Evolutionary conservation across 1,140 invertebrate species (phyloP), one percentile per base, ranked within the genome.

Genomic region (Liolophura sinensis): DNA sequence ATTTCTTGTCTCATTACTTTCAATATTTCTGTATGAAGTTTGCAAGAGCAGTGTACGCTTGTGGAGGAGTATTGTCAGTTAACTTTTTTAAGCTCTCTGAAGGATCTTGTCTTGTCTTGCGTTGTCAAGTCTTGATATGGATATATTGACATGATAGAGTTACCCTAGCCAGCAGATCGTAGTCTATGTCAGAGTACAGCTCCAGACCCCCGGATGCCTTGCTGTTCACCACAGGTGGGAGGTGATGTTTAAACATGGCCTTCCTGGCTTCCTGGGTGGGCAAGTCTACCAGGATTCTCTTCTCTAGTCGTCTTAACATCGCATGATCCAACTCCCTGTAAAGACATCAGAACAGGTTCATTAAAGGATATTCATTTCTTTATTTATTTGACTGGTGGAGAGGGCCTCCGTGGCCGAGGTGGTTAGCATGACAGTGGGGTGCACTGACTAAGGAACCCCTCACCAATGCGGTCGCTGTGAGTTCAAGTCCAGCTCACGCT

Each of bases 271-370:
- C 82, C 20, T 75, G 76, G 62, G 90, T 88, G 0, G 95, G 95
- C 61, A 95, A 79, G 48, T 90, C 89, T 5, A 97, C 90, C 27
- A 93, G 85, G 65, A 97, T 91, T 63, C 92, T 87, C 81, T 96
- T 97, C 76, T 97, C 95, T 56, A 97, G 88, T 60, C 95, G 87
- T 58, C 95, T 85, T 49, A 97, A 81, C 76, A 97, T 90, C 0
- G 95, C 94, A 70, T 90, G 85, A 81, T 97, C 95, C 65, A 96
- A 88, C 78, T 94, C 93, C 92, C 92, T 93, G 73, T 49, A 75
- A 66, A 65, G n/a, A 67, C 31, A 40, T 3, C 31, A 40, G 31
- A 9, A 40, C 31, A 40, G 31, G 3, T 40, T 40, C 31, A 40
- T 40, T 40, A 40, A 40, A 40, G 31, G 31, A 40, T 40, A 40